Base-by-base conservation (phyloP, 64 coral and sea anemone genomes). In the Montipora capricornis region DNA sequence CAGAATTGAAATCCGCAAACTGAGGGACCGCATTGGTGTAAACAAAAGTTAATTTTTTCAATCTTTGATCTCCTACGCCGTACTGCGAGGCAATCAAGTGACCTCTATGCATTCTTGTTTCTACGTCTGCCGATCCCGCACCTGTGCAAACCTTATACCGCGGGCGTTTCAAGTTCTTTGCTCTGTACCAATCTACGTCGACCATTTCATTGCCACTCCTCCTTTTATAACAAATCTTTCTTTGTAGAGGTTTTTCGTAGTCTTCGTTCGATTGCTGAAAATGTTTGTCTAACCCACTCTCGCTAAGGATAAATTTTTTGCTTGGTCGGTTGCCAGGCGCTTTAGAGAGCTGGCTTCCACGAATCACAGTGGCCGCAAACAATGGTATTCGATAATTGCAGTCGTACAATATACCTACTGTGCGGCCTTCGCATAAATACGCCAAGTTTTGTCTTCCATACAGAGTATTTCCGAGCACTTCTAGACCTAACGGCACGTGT, bases 381-480 rank as follows among this genome's bases (percentile, higher is more conserved):
- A 84, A 44, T 69, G 81, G 81, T 68, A 84, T 84, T 84, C 46
- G 60, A 49, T 8, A 48, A 9, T 84, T 68, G 9, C 45, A 69
- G 62, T 84, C 81, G 46, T 48, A 84, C 60, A 84, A 13, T 15
- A 84, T 69, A 0, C 44, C 60, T 9, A 84, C 61, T 49, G 62
- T 49, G 15, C 29, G 5, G 46, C 44, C 17, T 84, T 84, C 81
- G 19, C 81, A 84, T 47, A 69, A 19, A 69, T 69, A 69, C 4
- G 61, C 62, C 8, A 84, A 67, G 62, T 84, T 69, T 83, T 15
- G 9, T 69, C 2, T 5, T 9, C n/a, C n/a, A 2, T 13, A 14
- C 6, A 47, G n/a, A 17, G 3, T 20, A 6, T 78, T 13, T 47
- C 61, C 81, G 61, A 69, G 69, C 13, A 47, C 37, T 47, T 84